Base-by-base conservation (phyloP, 2,113 vertebrate genomes). In the Cryptotis parvus region DNA sequence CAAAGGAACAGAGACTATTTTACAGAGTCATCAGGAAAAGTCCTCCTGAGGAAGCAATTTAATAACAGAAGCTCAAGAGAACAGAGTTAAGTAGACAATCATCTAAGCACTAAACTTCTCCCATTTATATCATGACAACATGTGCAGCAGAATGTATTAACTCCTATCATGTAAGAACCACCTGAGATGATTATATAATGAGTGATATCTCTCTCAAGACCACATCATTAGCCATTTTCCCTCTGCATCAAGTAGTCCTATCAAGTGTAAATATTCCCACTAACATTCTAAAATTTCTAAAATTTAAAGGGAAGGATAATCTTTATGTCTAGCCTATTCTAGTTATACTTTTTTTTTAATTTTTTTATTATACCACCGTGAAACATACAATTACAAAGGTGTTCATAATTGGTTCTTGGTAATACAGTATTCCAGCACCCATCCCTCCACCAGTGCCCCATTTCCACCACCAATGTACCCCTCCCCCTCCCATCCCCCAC, bases 201-300 rank as follows among this genome's bases (percentile, higher is more conserved):
- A 27, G 4, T 16, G 29, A 10, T 20, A 22, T 74, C 61, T 66
- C 37, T 6, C 61, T 63, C 78, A 87, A 80, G 80, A 33, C 4
- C 69, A 18, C 15, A 39, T 63, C 58, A 11, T 87, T 68, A 91
- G 45, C 55, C 55, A 45, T 92, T 43, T 91, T 52, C 15, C 18
- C 9, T 78, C 68, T 84, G 43, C 61, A 66, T 58, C 33, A 73
- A 45, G 55, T 18, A 24, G 20, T 58, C 18, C 20, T 58, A 52
- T 0, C 73, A 5, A 6, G 68, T 68, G 29, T 39, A 86, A 72
- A 90, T 63, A 49, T 45, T 83, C 35, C 26, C 16, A 63, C 16
- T 45, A 77, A 33, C 2, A 22, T 69, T 72, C 89, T 77, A 92
- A 95, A 84, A 35, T 49, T 69, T 72, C 89, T 77, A 92, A 95